Evolutionary conservation across 2,888 invertebrate genomes (phyloP).

Genomic region (Leucophenga montana): DNA sequence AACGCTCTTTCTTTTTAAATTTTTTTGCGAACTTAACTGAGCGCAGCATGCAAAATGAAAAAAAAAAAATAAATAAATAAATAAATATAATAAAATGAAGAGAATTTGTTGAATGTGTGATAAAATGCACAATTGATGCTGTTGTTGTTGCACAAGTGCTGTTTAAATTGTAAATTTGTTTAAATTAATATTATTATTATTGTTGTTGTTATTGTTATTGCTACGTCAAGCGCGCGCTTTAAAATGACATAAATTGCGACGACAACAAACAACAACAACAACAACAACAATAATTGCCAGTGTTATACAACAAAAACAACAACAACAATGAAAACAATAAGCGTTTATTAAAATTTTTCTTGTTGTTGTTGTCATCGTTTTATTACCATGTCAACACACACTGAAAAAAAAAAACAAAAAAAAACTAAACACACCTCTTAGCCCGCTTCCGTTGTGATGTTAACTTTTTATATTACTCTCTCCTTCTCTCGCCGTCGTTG

Average conservation of each 20-base stretch:
- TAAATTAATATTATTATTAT: neutral
- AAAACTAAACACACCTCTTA: neutral
- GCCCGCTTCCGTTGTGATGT: too few species aligned
- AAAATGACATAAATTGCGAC: conserved; percentile 11
- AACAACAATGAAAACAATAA: neutral
- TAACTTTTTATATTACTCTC: too few species aligned
- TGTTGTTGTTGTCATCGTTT: conserved; percentile 32
- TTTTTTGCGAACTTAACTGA: neutral
- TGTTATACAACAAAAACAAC: conserved; percentile 11
- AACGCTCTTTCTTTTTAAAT: neutral
- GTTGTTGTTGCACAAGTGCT: neutral
- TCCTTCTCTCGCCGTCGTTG: too few species aligned
- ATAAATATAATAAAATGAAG: neutral
- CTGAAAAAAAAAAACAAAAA: neutral
- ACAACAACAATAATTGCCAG: neutral
- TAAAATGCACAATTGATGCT: neutral
- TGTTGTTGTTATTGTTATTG: neutral
- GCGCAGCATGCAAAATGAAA: too few species aligned
- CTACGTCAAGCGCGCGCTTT: neutral
- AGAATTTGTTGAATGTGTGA: neutral
- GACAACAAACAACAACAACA: conserved; percentile 10
- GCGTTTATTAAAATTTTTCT: conserved; percentile 31
- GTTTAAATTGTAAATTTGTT: neutral
- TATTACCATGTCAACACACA: conserved; percentile 8
- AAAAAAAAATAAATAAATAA: too few species aligned